Evolutionary conservation across 2,797 vertebrate genomes (phyloP).

Genomic region (Scolopax bukidnonensis): DNA sequence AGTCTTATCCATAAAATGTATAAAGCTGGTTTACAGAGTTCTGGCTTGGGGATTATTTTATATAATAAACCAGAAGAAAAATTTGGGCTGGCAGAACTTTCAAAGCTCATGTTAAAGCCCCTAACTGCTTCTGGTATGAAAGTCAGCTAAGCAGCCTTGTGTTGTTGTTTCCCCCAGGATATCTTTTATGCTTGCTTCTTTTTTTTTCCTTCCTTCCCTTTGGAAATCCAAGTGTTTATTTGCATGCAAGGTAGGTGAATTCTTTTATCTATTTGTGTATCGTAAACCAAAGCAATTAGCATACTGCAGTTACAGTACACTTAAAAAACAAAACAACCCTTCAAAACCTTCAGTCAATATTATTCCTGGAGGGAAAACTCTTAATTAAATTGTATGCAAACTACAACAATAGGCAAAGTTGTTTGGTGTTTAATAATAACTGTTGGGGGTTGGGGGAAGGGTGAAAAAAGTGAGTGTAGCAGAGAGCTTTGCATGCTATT

Average conservation of each 20-base stretch:
- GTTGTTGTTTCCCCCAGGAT: conserved; percentile 75
- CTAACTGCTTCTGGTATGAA: conserved; percentile 69
- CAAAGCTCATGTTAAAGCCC: conserved; percentile 45
- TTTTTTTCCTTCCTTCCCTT: conserved; percentile 19
- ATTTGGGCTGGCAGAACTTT: conserved; percentile 61
- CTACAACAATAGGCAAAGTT: conserved; percentile 9
- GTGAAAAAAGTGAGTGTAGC: conserved; percentile 16
- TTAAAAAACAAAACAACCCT: conserved; percentile 43
- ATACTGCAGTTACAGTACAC: conserved; percentile 61
- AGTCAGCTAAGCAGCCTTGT: conserved; percentile 64
- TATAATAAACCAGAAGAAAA: conserved; percentile 50
- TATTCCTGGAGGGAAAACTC: conserved; percentile 66
- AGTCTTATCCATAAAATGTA: background rate
- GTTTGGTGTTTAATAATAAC: conserved; percentile 57
- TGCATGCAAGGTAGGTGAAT: conserved; percentile 70
- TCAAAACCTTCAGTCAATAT: conserved; percentile 64
- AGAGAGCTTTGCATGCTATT: background rate
- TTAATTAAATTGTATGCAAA: conserved; percentile 64
- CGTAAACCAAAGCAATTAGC: conserved; percentile 70
- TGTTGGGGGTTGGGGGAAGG: background rate
- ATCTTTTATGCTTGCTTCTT: conserved; percentile 63
- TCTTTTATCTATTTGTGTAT: conserved; percentile 73
- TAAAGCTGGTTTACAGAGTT: conserved; percentile 13
- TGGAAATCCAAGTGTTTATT: conserved; percentile 71
- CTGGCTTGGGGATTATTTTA: conserved; percentile 32